These are phyloP conservation scores for Criorhina ranunculi DNA, from an alignment of 2,888 invertebrate genomes.

Conservation along the genomic window DNA sequence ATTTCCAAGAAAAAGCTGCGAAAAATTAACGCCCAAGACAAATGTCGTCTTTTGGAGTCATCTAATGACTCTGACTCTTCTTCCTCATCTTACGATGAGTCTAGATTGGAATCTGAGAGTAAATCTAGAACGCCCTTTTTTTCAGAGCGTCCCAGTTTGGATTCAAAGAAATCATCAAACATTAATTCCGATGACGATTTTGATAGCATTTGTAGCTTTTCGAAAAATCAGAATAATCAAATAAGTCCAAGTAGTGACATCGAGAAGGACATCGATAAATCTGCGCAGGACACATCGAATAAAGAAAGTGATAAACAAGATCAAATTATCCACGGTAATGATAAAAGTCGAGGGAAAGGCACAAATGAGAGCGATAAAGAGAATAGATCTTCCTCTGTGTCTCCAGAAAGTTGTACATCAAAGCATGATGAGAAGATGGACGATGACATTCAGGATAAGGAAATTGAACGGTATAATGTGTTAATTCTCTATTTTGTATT, in stretches of 20 bases:
- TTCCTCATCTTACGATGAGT: constrained; percentile 39
- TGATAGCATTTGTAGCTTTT: constrained; percentile 27
- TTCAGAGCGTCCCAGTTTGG: background rate
- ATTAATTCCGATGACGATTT: constrained; percentile 27
- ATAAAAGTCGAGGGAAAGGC: constrained; percentile 21
- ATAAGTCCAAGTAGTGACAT: background rate
- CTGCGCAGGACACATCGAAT: background rate
- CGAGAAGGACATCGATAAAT: constrained; percentile 17
- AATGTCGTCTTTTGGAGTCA: constrained; percentile 77
- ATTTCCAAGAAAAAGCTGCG: constrained; percentile 77
- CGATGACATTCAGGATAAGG: constrained; percentile 80
- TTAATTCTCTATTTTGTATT: constrained; percentile 4
- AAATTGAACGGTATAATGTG: constrained; percentile 81
- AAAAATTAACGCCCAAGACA: constrained; percentile 78
- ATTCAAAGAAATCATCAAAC: constrained; percentile 8
- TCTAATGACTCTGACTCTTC: constrained; percentile 77
- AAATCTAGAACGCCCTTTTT: constrained; percentile 13
- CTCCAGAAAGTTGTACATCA: constrained; percentile 29
- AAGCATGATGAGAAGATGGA: constrained; percentile 68
- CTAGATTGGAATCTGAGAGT: constrained; percentile 24
- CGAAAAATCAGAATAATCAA: constrained; percentile 38
- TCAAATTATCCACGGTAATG: background rate
- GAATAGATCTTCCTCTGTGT: constrained; percentile 54
- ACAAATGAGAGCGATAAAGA: constrained; percentile 78
- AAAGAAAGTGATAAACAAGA: constrained; percentile 33